Base-by-base conservation (phyloP, 2,113 vertebrate species). In the Phasianus colchicus region DNA sequence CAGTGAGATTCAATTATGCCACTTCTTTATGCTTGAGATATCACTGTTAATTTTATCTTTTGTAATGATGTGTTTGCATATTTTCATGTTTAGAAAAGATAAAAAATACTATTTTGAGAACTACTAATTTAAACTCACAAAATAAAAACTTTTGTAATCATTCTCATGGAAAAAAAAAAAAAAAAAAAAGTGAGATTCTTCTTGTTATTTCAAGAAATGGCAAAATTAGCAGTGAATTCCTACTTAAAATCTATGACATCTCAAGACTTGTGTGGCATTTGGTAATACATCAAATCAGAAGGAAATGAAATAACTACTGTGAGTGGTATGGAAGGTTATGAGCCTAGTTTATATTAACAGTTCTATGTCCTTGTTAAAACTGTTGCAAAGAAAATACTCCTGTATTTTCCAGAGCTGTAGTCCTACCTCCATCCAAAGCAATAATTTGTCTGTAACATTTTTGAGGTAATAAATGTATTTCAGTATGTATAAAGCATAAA, bases 131-230 rank as follows among this genome's bases (percentile, higher is more conserved):
- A 92, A 86, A 7, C 2, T 61, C 45, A 75, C 24, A 79, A 86
- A 89, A 93, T 38, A 36, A 96, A 96, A 91, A 43, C 50, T 90
- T 14, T 10, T 61, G 3, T 14, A 77, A 12, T 84, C 88, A 93
- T 95, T 17, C 43, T 61, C 36, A 63, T 65, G 2, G 60, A 76
- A 78, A 14, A 72, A 24, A 20, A 19, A 78, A 14, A 72, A 24
- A 20, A 19, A 10, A 67, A 27, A 21, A 90, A 95, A 77, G 2
- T 22, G 25, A 76, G 32, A 77, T 84, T 90, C 47, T 78, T 92
- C 87, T 92, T 65, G 10, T 91, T 82, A 75, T 89, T 96, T 80
- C 78, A 74, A 69, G 21, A 95, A 91, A 96, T 94, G 50, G 29
- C 36, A 94, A 90, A 79, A 76, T 77, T 85, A 79, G 76, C 72